Evolutionary conservation across 2,113 vertebrate genomes (phyloP).

Genomic region (Scatophagus argus): DNA sequence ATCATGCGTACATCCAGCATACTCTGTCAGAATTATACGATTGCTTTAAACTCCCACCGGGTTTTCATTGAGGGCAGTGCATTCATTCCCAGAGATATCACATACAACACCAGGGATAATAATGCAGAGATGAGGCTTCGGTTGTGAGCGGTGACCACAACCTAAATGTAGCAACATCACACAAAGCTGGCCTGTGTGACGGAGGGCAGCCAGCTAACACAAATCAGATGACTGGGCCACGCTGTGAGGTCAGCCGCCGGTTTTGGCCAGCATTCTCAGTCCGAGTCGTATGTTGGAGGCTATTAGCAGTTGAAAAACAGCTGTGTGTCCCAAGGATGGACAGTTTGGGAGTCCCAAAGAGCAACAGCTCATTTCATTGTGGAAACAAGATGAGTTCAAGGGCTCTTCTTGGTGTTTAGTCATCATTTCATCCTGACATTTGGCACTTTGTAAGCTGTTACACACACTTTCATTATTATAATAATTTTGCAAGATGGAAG

Average conservation of each 20-base stretch:
- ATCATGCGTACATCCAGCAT: slow-evolving; percentile 46
- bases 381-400: not conserved
- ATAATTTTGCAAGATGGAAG: not conserved
- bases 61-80: slow-evolving; percentile 22
- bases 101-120: not conserved
- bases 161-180: slow-evolving; percentile 43
- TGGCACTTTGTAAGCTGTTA: not conserved
- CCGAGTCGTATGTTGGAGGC: slow-evolving; percentile 39
- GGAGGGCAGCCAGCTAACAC: slow-evolving; percentile 72
- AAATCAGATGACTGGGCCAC: slow-evolving; percentile 75
- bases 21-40: slow-evolving; percentile 52
- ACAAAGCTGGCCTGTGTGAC: slow-evolving; percentile 66
- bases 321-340: slow-evolving; percentile 2
- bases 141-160: slow-evolving; percentile 5
- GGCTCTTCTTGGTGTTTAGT: not conserved
- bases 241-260: slow-evolving; percentile 65
- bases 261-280: slow-evolving; percentile 40
- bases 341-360: slow-evolving; percentile 16
- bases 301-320: slow-evolving; percentile 31
- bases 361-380: slow-evolving; percentile 46
- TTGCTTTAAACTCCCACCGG: slow-evolving; percentile 48
- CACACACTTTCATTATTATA: not conserved
- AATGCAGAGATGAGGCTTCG: not conserved
- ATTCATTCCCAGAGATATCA: not conserved
- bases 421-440: not conserved